Evolutionary conservation across 2,113 vertebrate species (phyloP).

Genomic region (Rallus limicola): DNA sequence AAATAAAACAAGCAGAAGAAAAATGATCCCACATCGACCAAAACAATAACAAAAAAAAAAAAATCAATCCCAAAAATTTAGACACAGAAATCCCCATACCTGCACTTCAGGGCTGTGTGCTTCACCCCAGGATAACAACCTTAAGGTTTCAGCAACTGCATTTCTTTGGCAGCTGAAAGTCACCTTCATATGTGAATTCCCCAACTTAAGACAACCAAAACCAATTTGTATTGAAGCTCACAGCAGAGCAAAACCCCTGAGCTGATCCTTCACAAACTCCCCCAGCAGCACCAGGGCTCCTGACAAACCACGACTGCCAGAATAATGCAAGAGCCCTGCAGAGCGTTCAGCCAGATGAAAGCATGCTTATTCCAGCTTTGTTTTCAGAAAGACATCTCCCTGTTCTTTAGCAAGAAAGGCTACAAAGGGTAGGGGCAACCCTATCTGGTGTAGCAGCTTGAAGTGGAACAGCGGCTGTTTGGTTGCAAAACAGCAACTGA

Average conservation of each 20-base stretch:
- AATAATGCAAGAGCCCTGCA: not conserved
- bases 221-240: not conserved
- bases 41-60: not conserved
- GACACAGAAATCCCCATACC: accelerated
- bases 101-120: not conserved
- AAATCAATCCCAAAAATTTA: not conserved
- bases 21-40: not conserved
- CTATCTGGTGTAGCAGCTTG: not conserved
- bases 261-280: not conserved
- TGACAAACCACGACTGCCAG: not conserved
- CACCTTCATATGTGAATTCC: not conserved
- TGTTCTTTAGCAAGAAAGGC: not conserved
- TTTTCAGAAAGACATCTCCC: not conserved
- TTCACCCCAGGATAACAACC: not conserved
- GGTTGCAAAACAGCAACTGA: not conserved
- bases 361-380: not conserved
- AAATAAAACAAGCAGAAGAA: not conserved
- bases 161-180: not conserved
- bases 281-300: not conserved
- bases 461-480: not conserved
- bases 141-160: not conserved
- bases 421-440: not conserved
- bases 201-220: not conserved
- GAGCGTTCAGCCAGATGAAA: not conserved
- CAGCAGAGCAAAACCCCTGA: not conserved